Evolutionary conservation across 1,140 invertebrate genomes (phyloP), one percentile per base, ranked within the genome.

Genomic region (Drosophila albomicans): DNA sequence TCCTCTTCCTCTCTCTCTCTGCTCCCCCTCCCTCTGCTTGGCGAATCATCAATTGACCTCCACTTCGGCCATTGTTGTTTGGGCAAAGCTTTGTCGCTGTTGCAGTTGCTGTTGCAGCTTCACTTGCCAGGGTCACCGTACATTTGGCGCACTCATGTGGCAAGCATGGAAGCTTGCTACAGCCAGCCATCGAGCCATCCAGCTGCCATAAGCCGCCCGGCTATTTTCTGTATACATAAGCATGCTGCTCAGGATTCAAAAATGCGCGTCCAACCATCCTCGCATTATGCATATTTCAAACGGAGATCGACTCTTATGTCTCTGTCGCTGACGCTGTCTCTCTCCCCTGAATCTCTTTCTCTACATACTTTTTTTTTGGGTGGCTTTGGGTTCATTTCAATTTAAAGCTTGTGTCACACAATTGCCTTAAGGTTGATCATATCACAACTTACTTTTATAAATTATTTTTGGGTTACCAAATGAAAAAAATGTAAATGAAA

Each of bases 231-330:
- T 81, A 65, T 81, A 74, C 85, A 79, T 87, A 79, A 84, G 82
- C 77, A 71, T 52, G 61, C 79, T 62, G 65, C 57, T 74, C 75
- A 74, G 80, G 80, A 82, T 88, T 87, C 84, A 88, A 88, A 87
- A 87, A 87, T 84, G 58, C 73, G 67, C 43, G 41, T 56, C 38
- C 52, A 46, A 16, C 76, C 7, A 38, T 43, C 28, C 77, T 71
- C 84, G 25, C 71, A 88, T 82, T 87, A 87, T 87, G 82, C 82
- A 87, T 75, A 88, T 82, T 57, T 65, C 71, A 69, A 69, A 69
- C 71, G 15, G 70, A 25, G 20, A 73, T 73, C 70, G 56, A 38
- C 35, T 38, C 35, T 4, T 35, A 11, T n/a, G 11, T 38, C 35
- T 38, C 35, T 38, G 7, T 38, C 35, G 7, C 35, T 38, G 7